Evolutionary conservation across 2,113 vertebrate genomes (phyloP).

Genomic region (Passer domesticus): DNA sequence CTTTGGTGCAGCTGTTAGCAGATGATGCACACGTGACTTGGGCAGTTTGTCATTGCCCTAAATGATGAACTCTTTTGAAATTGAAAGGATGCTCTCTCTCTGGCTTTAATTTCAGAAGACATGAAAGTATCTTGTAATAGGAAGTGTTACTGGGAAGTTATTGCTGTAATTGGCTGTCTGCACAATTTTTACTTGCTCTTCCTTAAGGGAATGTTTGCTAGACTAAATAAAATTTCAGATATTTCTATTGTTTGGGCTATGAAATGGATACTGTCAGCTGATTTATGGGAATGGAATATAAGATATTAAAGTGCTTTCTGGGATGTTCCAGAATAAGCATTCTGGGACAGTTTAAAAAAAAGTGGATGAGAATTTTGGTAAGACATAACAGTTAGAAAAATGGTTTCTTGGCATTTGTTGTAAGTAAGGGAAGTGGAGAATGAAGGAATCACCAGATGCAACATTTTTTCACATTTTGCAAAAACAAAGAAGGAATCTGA

Average conservation of each 20-base stretch:
- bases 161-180: neutral
- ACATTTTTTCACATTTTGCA: neutral
- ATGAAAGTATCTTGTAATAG: neutral
- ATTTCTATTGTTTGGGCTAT: constrained; percentile 30
- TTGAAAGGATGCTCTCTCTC: neutral
- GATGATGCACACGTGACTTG: neutral
- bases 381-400: neutral
- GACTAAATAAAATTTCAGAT: constrained; percentile 52
- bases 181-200: neutral
- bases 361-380: neutral
- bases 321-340: neutral
- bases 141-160: neutral
- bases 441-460: neutral
- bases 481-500: neutral
- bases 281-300: constrained; percentile 6
- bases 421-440: neutral
- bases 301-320: neutral
- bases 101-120: neutral
- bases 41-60: neutral
- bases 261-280: constrained; percentile 10
- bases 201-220: constrained; percentile 28
- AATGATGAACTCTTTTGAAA: neutral
- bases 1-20: neutral
- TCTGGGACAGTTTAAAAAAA: neutral
- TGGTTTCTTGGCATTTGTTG: neutral